Base-by-base conservation (phyloP, 2,113 vertebrate species). In the Ptyas mucosa region DNA sequence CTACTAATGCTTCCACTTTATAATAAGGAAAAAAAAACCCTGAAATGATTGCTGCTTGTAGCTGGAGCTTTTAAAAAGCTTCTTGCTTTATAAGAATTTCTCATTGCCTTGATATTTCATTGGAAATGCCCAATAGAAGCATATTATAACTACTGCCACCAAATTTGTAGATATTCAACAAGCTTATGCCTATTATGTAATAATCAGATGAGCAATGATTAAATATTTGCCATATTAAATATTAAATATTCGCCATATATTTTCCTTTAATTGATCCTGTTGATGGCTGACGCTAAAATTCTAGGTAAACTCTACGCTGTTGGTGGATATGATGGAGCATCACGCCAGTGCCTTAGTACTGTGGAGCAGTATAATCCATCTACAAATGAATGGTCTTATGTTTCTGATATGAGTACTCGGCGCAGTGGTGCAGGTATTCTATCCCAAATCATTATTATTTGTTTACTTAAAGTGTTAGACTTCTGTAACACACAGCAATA, bases 331-430 rank as follows among this genome's bases (percentile, higher is more conserved):
- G 99, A 99, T 1, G 99, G 99, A 10, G 98, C 99, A 0, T 99
- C 99, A 3, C 98, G 99, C 29, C 99, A 99, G 98, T 99, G 99
- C 97, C 98, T 99, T 93, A 99, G 99, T 58, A 99, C 99, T 0
- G 99, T 99, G 26, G 99, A 99, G 94, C 98, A 99, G 95, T 99
- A 99, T 55, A 98, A 99, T 97, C 99, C 99, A 0, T 98, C 98
- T 15, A 98, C 97, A 6, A 99, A 99, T 1, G 98, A 99, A 90
- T 99, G 99, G 99, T 97, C 97, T 3, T 99, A 99, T 0, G 98
- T 99, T 14, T 98, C 98, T 0, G 99, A 99, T 97, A 99, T 99
- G 99, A 99, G 99, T 97, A 99, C 99, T 2, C 98, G 99, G 21
- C 99, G 99, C 94, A 99, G 99, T 14, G 99, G 99, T 43, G 99